Evolutionary conservation across 2,888 invertebrate species (phyloP).

Genomic region (Noctua fimbriata): DNA sequence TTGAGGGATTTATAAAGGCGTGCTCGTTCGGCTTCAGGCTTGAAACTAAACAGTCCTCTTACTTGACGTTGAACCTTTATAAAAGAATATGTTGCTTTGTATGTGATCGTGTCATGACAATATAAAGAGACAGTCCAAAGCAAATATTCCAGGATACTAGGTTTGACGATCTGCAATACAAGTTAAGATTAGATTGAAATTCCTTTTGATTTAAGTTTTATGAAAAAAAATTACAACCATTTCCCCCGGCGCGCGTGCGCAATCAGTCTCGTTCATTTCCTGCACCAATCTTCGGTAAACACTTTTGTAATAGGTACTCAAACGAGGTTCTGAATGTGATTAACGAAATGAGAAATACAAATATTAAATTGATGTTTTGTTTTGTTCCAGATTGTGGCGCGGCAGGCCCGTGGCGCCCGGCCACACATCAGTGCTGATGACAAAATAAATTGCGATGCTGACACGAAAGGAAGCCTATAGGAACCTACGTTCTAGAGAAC

Average conservation of each 20-base stretch:
- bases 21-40: not conserved
- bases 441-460: constrained; percentile 90
- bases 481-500: constrained; percentile 90
- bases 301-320: constrained; percentile 34
- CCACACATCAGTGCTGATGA: constrained; percentile 84
- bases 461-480: constrained; percentile 87
- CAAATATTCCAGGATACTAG: not conserved
- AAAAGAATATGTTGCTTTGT: not conserved
- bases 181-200: constrained; percentile 52
- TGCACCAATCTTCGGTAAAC: constrained; percentile 14
- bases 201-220: constrained; percentile 62
- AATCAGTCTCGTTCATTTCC: constrained; percentile 36
- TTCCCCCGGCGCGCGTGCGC: not conserved
- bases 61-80: not conserved
- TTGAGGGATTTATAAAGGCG: not conserved
- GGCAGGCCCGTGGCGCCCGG: constrained; percentile 82
- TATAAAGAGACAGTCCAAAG: not conserved
- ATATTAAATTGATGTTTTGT: constrained; percentile 47
- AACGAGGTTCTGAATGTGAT: constrained; percentile 31
- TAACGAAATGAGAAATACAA: not conserved
- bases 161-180: constrained; percentile 21
- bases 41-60: constrained; percentile 3
- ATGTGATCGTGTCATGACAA: not conserved
- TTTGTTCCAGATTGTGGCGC: constrained; percentile 82
- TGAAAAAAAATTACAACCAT: constrained; percentile 54